A percentile compares a stretch with the other conserved stretches of the same genome.
Conservation (phyloP, 2,888 invertebrate species). For the Willowsia nigromaculata region DNA sequence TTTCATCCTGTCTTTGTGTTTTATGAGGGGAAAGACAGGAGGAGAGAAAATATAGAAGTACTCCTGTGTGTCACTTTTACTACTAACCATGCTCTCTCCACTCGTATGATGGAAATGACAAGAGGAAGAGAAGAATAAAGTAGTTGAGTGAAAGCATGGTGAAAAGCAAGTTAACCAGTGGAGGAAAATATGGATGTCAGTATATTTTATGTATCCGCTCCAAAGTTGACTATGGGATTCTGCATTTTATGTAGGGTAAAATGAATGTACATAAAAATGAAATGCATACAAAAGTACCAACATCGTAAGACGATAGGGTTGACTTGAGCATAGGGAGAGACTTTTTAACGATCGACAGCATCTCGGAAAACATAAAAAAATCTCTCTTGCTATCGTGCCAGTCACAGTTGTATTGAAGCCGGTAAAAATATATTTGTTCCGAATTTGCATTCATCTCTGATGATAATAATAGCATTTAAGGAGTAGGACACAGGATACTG, state of each 20-base stretch:
- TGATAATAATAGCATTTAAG: too few relatives aligned
- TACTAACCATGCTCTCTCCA: not conserved
- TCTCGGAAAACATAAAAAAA: too few relatives aligned
- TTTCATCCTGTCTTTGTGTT: not conserved
- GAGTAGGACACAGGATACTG: too few relatives aligned
- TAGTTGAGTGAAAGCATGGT: not conserved
- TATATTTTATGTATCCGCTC: not conserved
- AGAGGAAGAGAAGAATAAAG: not conserved
- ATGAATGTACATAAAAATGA: not conserved
- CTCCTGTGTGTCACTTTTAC: not conserved
- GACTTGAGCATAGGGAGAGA: too few relatives aligned
- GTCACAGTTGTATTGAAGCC: too few relatives aligned
- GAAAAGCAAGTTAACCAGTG: not conserved
- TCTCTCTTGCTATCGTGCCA: too few relatives aligned
- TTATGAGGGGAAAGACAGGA: constrained; percentile 39
- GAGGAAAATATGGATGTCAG: not conserved
- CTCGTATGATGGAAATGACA: not conserved
- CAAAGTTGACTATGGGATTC: not conserved
- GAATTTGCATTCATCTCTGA: too few relatives aligned
- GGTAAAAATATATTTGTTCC: too few relatives aligned
- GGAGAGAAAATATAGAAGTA: not conserved
- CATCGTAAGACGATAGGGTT: too few relatives aligned
- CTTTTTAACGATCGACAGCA: too few relatives aligned
- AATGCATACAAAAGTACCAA: not conserved
- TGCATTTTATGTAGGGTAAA: not conserved